Conservation (phyloP, 2,797 vertebrate genomes). For the Halcyon badia region DNA sequence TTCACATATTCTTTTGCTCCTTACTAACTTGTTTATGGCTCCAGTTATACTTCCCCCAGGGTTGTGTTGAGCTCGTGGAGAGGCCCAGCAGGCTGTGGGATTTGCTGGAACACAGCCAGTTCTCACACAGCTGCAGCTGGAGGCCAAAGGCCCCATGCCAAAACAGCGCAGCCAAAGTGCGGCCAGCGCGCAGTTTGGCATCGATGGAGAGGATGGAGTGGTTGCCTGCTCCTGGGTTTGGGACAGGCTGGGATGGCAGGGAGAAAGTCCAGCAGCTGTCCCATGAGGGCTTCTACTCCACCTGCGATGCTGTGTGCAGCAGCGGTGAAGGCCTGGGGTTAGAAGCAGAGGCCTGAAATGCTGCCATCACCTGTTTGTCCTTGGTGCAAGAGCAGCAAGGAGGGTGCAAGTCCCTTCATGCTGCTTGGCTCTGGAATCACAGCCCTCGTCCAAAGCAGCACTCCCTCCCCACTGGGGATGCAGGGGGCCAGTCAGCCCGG, state of each 20-base stretch:
- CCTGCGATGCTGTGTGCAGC: rapidly evolving
- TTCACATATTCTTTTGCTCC: constrained; percentile 5
- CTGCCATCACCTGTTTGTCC: not conserved
- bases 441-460: not conserved
- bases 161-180: not conserved
- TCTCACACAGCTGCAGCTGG: not conserved
- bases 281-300: not conserved
- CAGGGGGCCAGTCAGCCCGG: rapidly evolving
- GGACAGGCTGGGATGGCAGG: not conserved
- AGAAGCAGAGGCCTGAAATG: not conserved
- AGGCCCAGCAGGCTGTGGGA: not conserved
- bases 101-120: not conserved
- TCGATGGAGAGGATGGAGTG: not conserved
- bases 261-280: not conserved
- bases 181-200: rapidly evolving
- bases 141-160: rapidly evolving
- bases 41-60: not conserved
- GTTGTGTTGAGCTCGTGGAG: not conserved
- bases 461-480: not conserved
- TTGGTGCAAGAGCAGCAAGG: rapidly evolving
- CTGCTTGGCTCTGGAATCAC: rapidly evolving
- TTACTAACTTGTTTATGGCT: constrained; percentile 27
- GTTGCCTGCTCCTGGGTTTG: not conserved
- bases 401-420: not conserved
- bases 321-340: rapidly evolving